Base-by-base conservation (phyloP, 2,797 vertebrate species). In the Tapirus indicus region DNA sequence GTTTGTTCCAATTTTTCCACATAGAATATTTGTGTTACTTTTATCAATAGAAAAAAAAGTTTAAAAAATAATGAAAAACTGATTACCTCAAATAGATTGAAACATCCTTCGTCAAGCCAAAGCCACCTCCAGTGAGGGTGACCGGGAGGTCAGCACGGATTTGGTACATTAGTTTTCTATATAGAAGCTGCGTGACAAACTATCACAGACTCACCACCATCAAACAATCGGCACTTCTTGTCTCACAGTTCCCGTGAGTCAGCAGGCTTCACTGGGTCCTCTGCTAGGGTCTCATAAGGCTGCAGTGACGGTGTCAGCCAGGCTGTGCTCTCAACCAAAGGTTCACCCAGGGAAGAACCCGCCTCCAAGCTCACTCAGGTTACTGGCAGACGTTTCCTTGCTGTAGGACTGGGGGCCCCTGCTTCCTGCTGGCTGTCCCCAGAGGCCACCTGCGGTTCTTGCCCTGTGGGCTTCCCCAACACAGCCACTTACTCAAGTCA, bases 21-120 rank as follows among this genome's bases (percentile, higher is more conserved):
- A n/a, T n/a, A n/a, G n/a, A n/a, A n/a, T n/a, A n/a, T n/a, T n/a
- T n/a, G n/a, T n/a, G n/a, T n/a, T 71, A 83, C 68, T 92, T 97
- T 93, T n/a, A 80, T 27, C 74, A 82, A 35, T 27, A 91, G 25
- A n/a, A 89, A 93, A 88, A 38, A 1, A 0, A n/a, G 6, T 78
- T 79, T 54, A 13, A 27, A 94, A 91, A 88, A 83, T 49, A 83
- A 56, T 52, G 56, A 87, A 71, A 94, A 74, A 16, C 21, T 62
- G 35, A 84, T 88, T 71, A 79, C 3, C 35, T 89, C 64, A 92
- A 93, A 78, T 60, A 93, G 49, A 91, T 17, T 62, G n/a, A n/a
- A n/a, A n/a, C 49, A 78, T 11, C 58, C 56, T 80, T 96, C 38
- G 91, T 71, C 41, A 96, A 78, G 18, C 56, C 74, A 96, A 92